phyloP scores from a whole-genome alignment of 2,113 vertebrate species.

The Oceanites oceanicus region DNA sequence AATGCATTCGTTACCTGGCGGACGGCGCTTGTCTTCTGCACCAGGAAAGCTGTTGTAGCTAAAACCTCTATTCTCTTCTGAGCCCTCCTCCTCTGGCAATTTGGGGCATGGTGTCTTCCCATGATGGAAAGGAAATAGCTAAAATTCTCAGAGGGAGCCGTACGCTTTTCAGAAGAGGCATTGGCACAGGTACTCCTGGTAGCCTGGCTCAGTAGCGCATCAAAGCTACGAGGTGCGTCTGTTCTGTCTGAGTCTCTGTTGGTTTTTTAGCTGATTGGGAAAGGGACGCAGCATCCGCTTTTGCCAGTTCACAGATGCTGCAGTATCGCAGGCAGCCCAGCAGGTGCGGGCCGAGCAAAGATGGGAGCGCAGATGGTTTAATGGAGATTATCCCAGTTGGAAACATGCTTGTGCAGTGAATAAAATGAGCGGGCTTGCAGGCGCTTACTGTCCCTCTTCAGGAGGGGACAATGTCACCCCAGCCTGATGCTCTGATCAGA shows the following conservation, averaged over 20 bases:
- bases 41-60: neutral
- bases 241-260: conserved; percentile 41
- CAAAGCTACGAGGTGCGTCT: conserved; percentile 48
- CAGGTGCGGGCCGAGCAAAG: conserved; percentile 6
- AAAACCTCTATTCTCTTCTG: neutral
- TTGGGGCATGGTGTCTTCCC: neutral
- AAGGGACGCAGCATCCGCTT: neutral
- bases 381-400: conserved; percentile 83
- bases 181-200: neutral
- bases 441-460: conserved; percentile 53
- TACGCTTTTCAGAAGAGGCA: neutral
- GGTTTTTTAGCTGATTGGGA: neutral
- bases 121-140: neutral
- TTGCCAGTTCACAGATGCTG: conserved; percentile 51
- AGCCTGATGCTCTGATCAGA: conserved; percentile 43
- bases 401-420: conserved; percentile 72
- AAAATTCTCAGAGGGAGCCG: neutral
- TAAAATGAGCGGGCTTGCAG: conserved; percentile 48
- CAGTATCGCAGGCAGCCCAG: conserved; percentile 50
- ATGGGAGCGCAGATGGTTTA: conserved; percentile 79
- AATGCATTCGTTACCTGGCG: conserved; percentile 3
- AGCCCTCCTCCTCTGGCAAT: neutral
- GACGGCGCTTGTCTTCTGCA: neutral
- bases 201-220: neutral
- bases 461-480: conserved; percentile 67